phyloP scores from a whole-genome alignment of 2,888 invertebrate species.

The Syritta pipiens region DNA sequence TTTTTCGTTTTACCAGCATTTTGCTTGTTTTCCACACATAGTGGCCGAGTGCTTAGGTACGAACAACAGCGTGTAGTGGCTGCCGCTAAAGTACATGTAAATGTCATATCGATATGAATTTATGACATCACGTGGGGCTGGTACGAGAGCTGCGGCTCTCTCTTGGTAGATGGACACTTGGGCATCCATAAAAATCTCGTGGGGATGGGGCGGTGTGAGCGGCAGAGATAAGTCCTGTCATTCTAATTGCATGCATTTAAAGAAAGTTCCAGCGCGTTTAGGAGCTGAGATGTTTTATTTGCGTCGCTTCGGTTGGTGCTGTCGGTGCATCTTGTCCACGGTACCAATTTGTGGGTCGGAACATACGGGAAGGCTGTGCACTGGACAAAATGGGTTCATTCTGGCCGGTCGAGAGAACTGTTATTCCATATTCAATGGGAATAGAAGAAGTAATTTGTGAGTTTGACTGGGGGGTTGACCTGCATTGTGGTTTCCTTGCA shows the following conservation, averaged over 20 bases:
- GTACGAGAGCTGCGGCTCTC: slow-evolving; percentile 26
- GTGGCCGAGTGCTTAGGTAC: slow-evolving; percentile 68
- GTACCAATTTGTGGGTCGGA: slow-evolving; percentile 61
- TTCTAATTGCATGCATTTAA: slow-evolving; percentile 69
- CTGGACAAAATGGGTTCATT: no score
- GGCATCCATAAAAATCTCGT: slow-evolving; percentile 65
- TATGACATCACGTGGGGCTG: slow-evolving; percentile 70
- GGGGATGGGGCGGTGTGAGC: slow-evolving; percentile 38
- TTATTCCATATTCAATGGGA: no score
- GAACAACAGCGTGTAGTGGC: slow-evolving; percentile 70
- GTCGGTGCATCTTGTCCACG: slow-evolving; percentile 10
- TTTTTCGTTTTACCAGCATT: slow-evolving; percentile 55
- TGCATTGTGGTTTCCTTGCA: no score
- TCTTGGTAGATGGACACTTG: slow-evolving; percentile 62
- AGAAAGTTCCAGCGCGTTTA: slow-evolving; percentile 57
- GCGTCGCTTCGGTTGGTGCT: slow-evolving; percentile 34
- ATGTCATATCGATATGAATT: slow-evolving; percentile 72
- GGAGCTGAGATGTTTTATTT: slow-evolving; percentile 60
- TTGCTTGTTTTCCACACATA: slow-evolving; percentile 56
- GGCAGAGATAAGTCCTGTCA: slow-evolving; percentile 60
- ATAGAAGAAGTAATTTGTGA: no score
- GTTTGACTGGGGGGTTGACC: no score
- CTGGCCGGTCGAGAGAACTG: no score
- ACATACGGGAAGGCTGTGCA: slow-evolving; percentile 35
- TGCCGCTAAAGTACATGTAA: slow-evolving; percentile 73